Evolutionary conservation across 2,888 invertebrate genomes (phyloP).

Genomic region (Scaptomyza polygonia): DNA sequence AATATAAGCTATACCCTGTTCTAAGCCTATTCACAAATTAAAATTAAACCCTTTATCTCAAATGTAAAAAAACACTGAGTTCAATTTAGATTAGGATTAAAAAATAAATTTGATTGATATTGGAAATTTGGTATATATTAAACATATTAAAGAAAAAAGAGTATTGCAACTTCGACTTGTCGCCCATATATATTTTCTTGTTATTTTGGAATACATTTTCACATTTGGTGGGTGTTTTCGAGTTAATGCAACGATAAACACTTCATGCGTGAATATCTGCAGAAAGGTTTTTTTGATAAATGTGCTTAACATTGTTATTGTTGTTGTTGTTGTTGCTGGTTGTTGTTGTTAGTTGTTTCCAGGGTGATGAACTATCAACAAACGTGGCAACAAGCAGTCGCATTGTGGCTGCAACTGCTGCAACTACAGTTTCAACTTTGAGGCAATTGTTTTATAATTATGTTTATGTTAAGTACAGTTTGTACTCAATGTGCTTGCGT

Average conservation of each 20-base stretch:
- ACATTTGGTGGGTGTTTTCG: constrained; percentile 69
- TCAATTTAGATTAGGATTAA: background rate
- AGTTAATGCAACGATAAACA: constrained; percentile 75
- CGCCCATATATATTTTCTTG: background rate
- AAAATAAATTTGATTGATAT: background rate
- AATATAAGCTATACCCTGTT: constrained; percentile 4
- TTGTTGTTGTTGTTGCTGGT: constrained; percentile 21
- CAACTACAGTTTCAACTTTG: constrained; percentile 25
- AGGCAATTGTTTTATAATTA: constrained; percentile 73
- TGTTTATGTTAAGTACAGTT: constrained; percentile 54
- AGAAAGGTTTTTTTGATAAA: constrained; percentile 68
- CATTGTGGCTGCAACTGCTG: constrained; percentile 17
- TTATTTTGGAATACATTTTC: constrained; percentile 59
- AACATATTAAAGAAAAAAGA: no score
- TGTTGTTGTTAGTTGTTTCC: constrained; percentile 33
- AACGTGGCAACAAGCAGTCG: constrained; percentile 18
- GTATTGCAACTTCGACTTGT: constrained; percentile 30
- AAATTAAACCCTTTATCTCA: background rate
- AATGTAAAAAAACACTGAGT: background rate
- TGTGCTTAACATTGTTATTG: constrained; percentile 53
- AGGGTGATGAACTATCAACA: constrained; percentile 67
- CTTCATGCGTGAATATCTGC: constrained; percentile 81
- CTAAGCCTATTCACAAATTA: background rate
- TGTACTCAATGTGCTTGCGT: constrained; percentile 12
- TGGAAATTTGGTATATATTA: background rate